Base-by-base conservation (phyloP, 2,888 invertebrate species). In the Trichogramma dendrolimi region DNA sequence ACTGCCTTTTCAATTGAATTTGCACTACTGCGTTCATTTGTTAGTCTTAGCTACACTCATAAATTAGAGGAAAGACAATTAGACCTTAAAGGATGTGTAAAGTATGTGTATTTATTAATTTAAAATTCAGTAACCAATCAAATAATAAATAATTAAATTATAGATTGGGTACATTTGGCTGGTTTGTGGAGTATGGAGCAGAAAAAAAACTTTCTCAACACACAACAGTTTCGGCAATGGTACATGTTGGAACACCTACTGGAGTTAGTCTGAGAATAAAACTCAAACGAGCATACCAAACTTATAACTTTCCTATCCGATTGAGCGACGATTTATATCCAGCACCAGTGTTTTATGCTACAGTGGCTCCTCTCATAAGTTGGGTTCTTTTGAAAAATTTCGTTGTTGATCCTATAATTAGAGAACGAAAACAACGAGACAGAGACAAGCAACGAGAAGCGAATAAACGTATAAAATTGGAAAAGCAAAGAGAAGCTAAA, bases 141-240 rank as follows among this genome's bases (percentile, higher is more conserved):
- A 52, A 42, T 53, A 42, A 41, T 14, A 42, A 7, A 10, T 38
- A 39, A 7, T 40, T n/a, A 5, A 61, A 58, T 46, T 55, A 2
- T 11, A 93, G 92, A 79, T 82, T 87, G 51, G 94, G 95, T 10
- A 92, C 93, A 0, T 92, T 94, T 78, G 96, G 96, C 5, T 89
- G 88, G 4, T 82, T 91, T 60, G 81, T 94, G 0, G 96, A 96
- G 75, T 96, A 95, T 75, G 95, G 95, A 0, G 90, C 91, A 1
- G 95, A 96, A 74, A 96, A 95, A 73, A 94, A 92, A 77, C 86
- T 97, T 41, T 94, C 96, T 0, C 89, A 93, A 77, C 92, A 94
- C 73, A 96, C 92, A 75, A 88, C 89, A 49, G 82, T 96, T 2
- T 89, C 91, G 0, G 96, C 95, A 1, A 86, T 92, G 0, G 90